Conservation (phyloP, 23 tunicate genomes). For the Halocynthia aurantium region DNA sequence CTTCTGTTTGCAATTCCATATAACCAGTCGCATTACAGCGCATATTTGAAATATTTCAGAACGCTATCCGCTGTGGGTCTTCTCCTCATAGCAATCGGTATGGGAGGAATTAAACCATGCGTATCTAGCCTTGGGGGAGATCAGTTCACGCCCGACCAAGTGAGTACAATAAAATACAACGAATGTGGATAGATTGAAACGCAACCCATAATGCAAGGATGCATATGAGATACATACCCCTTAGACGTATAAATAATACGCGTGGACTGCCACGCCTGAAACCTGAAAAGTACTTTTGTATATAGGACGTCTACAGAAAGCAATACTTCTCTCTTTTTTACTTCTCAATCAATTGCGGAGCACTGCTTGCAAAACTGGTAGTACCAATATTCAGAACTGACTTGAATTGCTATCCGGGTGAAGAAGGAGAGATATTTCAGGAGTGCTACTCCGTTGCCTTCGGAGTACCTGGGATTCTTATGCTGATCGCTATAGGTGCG, state of each 20-base stretch:
- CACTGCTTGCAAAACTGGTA: slow-evolving; percentile 63
- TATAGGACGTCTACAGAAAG: slow-evolving; percentile 23
- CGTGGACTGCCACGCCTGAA: too few relatives aligned
- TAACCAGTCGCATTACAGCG: neutral
- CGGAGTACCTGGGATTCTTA: slow-evolving; percentile 76
- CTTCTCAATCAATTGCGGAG: slow-evolving; percentile 83
- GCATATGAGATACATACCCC: too few relatives aligned
- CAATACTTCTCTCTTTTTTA: slow-evolving; percentile 86
- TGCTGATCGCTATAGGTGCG: slow-evolving; percentile 72
- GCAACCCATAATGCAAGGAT: too few relatives aligned
- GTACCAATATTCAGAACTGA: slow-evolving; percentile 91
- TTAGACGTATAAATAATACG: too few relatives aligned
- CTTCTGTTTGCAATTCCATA: neutral
- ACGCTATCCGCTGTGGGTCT: slow-evolving; percentile 6
- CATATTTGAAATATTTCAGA: slow-evolving; percentile 12
- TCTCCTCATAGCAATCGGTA: slow-evolving; percentile 16
- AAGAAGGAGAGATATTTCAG: slow-evolving; percentile 38
- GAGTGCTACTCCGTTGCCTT: slow-evolving; percentile 93
- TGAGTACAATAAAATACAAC: neutral
- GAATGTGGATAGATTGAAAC: too few relatives aligned
- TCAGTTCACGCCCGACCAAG: slow-evolving; percentile 14
- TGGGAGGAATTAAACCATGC: slow-evolving; percentile 26
- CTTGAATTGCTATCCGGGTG: slow-evolving; percentile 69
- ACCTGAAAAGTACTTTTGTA: neutral
- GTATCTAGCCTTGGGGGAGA: slow-evolving; percentile 26